Evolutionary conservation across 2,797 vertebrate species (phyloP).

Genomic region (Bradypodion ventrale): DNA sequence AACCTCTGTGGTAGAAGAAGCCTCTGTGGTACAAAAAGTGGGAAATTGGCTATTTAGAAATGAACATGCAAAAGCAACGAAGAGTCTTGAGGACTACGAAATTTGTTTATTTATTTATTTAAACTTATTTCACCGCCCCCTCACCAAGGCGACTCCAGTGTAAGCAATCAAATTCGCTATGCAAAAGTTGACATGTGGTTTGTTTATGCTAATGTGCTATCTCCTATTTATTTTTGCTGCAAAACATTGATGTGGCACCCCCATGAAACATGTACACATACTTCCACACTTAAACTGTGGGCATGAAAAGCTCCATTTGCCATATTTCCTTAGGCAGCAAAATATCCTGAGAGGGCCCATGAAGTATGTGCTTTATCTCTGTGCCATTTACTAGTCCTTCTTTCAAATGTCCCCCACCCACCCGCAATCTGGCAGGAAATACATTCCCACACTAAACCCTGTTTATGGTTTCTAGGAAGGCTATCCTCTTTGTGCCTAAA

Average conservation of each 20-base stretch:
- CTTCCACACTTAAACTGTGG: background rate
- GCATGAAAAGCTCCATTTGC: too few relatives aligned
- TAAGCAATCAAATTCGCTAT: too few relatives aligned
- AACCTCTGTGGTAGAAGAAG: background rate
- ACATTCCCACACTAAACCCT: background rate
- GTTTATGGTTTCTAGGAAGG: background rate
- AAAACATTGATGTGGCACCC: background rate
- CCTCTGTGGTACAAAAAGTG: background rate
- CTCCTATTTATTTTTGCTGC: background rate
- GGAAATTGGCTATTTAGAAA: background rate
- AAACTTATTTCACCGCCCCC: too few relatives aligned
- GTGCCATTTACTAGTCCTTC: background rate
- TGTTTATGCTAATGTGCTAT: background rate
- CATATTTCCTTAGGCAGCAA: background rate
- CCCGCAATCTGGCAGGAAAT: too few relatives aligned
- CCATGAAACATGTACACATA: background rate
- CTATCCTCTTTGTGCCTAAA: background rate
- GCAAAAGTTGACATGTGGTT: background rate
- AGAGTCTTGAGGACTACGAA: background rate
- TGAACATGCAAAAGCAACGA: background rate
- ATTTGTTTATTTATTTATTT: too few relatives aligned
- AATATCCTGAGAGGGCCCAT: background rate
- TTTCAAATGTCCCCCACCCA: background rate
- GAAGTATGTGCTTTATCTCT: background rate
- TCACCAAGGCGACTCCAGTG: background rate